Conservation (phyloP, 1,140 invertebrate genomes). For the Saccostrea echinata region DNA sequence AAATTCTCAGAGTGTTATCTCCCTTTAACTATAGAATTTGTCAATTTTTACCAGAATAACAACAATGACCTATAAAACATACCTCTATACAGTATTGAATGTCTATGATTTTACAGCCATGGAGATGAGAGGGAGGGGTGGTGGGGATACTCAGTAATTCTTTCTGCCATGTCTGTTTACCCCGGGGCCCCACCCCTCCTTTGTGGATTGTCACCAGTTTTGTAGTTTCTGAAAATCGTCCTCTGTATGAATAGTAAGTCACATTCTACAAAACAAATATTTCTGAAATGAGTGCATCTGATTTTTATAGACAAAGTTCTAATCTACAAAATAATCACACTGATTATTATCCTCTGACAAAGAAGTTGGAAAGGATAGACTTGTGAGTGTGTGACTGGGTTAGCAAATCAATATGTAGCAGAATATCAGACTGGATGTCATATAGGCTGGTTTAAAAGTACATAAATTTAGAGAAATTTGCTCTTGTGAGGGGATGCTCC, state of each 20-base stretch:
- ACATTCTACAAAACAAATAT: conserved; percentile 70
- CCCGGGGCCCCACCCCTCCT: conserved; percentile 72
- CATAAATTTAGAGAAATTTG: too few species aligned
- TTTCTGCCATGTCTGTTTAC: conserved; percentile 77
- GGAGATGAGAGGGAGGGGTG: conserved; percentile 72
- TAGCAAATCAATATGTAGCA: too few species aligned
- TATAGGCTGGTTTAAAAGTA: too few species aligned
- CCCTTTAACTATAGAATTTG: background rate
- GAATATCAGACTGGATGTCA: too few species aligned
- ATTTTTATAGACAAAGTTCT: too few species aligned
- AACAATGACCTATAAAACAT: background rate
- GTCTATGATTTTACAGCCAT: conserved; percentile 76
- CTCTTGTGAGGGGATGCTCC: too few species aligned
- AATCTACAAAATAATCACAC: too few species aligned
- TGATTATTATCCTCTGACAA: too few species aligned
- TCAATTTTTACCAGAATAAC: background rate
- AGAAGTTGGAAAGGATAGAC: too few species aligned
- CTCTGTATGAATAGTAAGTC: conserved; percentile 76
- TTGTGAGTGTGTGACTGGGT: too few species aligned
- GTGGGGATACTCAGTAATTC: conserved; percentile 75
- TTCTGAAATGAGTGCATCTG: too few species aligned
- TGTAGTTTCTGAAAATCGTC: conserved; percentile 73
- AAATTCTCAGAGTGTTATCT: background rate
- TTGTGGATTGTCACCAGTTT: conserved; percentile 75
- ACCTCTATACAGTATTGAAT: conserved; percentile 77